phyloP scores from a whole-genome alignment of 2,888 invertebrate species.

The Leptothorax acervorum region DNA sequence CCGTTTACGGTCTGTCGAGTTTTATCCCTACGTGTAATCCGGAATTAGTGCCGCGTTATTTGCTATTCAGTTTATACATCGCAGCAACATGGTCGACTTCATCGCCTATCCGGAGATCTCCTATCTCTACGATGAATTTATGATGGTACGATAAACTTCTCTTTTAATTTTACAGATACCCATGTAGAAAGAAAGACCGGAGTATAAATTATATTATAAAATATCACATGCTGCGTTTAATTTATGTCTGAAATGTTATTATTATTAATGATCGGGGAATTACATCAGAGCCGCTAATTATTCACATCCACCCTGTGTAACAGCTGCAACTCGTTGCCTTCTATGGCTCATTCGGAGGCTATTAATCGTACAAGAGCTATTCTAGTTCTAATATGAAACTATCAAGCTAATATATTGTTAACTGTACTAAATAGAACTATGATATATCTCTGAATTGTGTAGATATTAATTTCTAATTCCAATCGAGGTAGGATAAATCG shows the following conservation, averaged over 20 bases:
- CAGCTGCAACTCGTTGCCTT: conserved; percentile 75
- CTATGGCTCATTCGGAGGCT: conserved; percentile 73
- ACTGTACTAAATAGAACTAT: conserved; percentile 53
- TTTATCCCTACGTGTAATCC: conserved; percentile 61
- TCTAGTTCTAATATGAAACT: conserved; percentile 70
- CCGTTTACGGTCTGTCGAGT: conserved; percentile 44
- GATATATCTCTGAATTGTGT: conserved; percentile 62
- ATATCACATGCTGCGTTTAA: conserved; percentile 54
- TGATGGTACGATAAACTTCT: conserved; percentile 75
- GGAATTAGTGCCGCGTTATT: conserved; percentile 53
- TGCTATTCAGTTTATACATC: conserved; percentile 52
- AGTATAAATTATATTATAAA: conserved; percentile 19
- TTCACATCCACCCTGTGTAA: conserved; percentile 69
- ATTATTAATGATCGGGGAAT: conserved; percentile 72
- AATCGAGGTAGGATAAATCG: conserved; percentile 7
- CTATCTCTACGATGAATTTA: conserved; percentile 82
- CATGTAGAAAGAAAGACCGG: background rate
- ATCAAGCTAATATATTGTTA: conserved; percentile 67
- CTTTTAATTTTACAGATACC: background rate
- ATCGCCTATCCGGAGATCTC: conserved; percentile 82
- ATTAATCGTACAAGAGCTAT: conserved; percentile 71
- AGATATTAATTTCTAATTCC: conserved; percentile 54
- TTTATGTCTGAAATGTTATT: conserved; percentile 60
- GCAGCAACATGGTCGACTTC: conserved; percentile 82
- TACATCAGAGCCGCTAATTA: conserved; percentile 72